Base-by-base conservation (phyloP, 2,113 vertebrate species). In the Procapra przewalskii region DNA sequence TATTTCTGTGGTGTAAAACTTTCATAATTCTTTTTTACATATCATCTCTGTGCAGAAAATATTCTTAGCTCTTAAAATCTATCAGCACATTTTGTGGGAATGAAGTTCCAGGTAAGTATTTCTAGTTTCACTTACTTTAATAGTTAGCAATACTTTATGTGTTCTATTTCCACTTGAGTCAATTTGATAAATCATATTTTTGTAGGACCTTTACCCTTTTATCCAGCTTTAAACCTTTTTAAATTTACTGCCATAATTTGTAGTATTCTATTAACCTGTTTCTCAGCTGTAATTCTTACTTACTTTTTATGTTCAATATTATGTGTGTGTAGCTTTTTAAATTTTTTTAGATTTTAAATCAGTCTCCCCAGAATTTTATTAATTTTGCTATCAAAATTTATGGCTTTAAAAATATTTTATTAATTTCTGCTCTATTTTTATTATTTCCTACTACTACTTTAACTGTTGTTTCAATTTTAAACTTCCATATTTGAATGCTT, bases 141-240 rank as follows among this genome's bases (percentile, higher is more conserved):
- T 21, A 25, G 23, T 88, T 21, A 43, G 45, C 64, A 80, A 57
- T 43, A 91, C 29, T 93, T 90, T 81, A 19, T 87, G 29, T 83
- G 59, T 94, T 92, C 15, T 94, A 29, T 84, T 96, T 97, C 45
- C 14, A 92, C 19, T 82, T 87, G 45, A 86, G 10, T 83, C 60
- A 54, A 57, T 92, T 96, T 55, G 27, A 94, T 71, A 83, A 95
- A 86, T 87, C 85, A 45, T n/a, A 80, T 67, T 87, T 96, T 97
- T 80, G 91, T 71, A 92, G 14, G 81, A 94, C 50, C 27, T 90
- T 84, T 21, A 57, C 6, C 5, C 36, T 94, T 88, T 87, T 13
- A 29, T 83, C n/a, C 13, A 87, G 11, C 11, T 75, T 25, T 40
- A 75, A 75, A 25, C 31, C 9, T 48, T 82, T 89, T 87, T 13